A percentile compares a stretch with the other conserved stretches of the same genome.
Conservation (phyloP, 2,113 vertebrate species). For the Spea multiplicata region DNA sequence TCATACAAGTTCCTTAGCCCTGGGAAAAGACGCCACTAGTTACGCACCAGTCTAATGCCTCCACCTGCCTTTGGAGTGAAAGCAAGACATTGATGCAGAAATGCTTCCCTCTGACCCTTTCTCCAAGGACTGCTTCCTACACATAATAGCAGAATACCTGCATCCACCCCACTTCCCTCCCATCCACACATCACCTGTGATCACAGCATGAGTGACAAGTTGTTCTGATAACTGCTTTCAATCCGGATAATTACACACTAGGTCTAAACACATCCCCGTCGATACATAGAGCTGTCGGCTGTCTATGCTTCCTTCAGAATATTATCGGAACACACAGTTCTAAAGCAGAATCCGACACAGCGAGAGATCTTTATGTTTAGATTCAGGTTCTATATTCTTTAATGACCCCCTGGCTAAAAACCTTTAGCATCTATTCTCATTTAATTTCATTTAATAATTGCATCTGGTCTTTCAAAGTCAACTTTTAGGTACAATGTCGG, state of each 20-base stretch:
- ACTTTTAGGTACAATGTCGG: too few relatives aligned
- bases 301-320: background rate
- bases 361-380: too few relatives aligned
- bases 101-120: constrained; percentile 2
- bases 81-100: constrained; percentile 27
- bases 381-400: too few relatives aligned
- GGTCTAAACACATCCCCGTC: background rate
- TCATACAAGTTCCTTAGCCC: constrained; percentile 4
- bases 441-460: too few relatives aligned
- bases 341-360: too few relatives aligned
- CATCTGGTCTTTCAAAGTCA: too few relatives aligned
- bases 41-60: background rate
- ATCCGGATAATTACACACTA: constrained; percentile 32
- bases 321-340: constrained; percentile 1
- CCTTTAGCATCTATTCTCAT: too few relatives aligned
- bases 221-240: constrained; percentile 14
- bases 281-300: constrained; percentile 1
- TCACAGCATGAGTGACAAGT: constrained; percentile 42
- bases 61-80: constrained; percentile 13
- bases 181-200: constrained; percentile 35
- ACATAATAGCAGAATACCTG: constrained; percentile 20
- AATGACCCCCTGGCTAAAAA: too few relatives aligned
- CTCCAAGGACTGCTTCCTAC: constrained; percentile 33
- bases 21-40: constrained; percentile 18
- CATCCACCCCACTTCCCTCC: background rate